Percentiles rank a stretch among this genome's conserved stretches.
phyloP scores from a whole-genome alignment of 2,797 vertebrate species.

The Peromyscus attwateri region DNA sequence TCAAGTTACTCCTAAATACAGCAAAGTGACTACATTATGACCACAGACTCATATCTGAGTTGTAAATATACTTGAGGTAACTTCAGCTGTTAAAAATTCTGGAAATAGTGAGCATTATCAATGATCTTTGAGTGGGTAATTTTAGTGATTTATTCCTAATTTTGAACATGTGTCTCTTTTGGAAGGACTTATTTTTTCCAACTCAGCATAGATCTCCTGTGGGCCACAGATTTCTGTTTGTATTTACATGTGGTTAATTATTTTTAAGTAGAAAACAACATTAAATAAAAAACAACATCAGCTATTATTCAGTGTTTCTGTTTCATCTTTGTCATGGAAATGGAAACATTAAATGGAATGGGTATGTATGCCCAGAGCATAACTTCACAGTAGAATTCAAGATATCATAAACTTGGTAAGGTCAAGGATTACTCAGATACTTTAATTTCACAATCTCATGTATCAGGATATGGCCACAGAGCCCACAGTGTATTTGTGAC shows the following conservation, averaged over 20 bases:
- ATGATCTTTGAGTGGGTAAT: background rate
- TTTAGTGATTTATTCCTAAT: background rate
- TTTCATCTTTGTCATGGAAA: background rate
- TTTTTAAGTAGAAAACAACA: background rate
- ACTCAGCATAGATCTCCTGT: background rate
- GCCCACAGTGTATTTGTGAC: background rate
- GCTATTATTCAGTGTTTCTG: background rate
- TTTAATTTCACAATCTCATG: background rate
- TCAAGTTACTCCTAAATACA: background rate
- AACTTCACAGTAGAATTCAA: background rate
- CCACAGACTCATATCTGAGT: background rate
- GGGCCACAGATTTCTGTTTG: background rate
- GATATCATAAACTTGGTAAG: background rate
- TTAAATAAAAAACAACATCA: background rate
- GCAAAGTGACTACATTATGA: background rate
- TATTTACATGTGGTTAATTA: background rate
- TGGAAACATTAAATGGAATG: background rate
- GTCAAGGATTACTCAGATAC: background rate
- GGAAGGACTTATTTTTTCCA: background rate
- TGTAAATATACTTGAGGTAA: background rate
- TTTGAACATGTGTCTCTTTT: background rate
- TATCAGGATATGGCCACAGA: background rate
- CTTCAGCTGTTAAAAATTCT: background rate
- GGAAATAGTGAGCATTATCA: background rate
- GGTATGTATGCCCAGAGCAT: rapidly evolving